Base-by-base conservation (phyloP, 2,888 invertebrate genomes). In the Acleris emargana region DNA sequence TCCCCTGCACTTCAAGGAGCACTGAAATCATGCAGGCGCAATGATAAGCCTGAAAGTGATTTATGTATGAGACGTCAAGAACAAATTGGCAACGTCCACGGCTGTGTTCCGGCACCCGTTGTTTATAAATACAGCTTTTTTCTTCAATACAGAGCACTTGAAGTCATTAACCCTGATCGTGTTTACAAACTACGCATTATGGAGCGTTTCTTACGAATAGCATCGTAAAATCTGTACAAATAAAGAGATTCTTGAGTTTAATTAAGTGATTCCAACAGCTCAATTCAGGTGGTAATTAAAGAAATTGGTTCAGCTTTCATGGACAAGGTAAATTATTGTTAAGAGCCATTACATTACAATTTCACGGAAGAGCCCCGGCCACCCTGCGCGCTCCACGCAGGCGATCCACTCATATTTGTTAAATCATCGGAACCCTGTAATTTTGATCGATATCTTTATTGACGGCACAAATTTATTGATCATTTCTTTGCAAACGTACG, bases 381-480 rank as follows among this genome's bases (percentile, higher is more conserved):
- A 89, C 91, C 91, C 87, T 84, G 88, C 71, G 71, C 70, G 88
- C 76, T 74, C 80, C 76, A 78, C 82, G 80, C 84, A 76, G 83
- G 84, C 86, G 86, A 87, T 84, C 86, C 78, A 76, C 79, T 86
- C 88, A 83, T 91, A 90, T 90, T 91, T 91, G 91, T 91, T 90
- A 91, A 91, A 91, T 88, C 91, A 91, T 89, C 89, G 79, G 83
- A 85, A 87, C 89, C 91, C 91, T 91, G 84, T 91, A 92, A 92
- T 92, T 92, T 92, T 91, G 92, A 92, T 92, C 91, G 88, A 91
- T 91, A 92, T 92, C 92, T 91, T 92, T 90, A 91, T 88, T 88
- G 89, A 87, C 84, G 81, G 87, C 80, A 82, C 84, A 87, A 89
- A 91, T 91, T 92, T 92, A 91, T 91, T 89, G 90, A 88, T 84